Base-by-base conservation (phyloP, 2,797 vertebrate species). In the Enteromius radiatus region DNA sequence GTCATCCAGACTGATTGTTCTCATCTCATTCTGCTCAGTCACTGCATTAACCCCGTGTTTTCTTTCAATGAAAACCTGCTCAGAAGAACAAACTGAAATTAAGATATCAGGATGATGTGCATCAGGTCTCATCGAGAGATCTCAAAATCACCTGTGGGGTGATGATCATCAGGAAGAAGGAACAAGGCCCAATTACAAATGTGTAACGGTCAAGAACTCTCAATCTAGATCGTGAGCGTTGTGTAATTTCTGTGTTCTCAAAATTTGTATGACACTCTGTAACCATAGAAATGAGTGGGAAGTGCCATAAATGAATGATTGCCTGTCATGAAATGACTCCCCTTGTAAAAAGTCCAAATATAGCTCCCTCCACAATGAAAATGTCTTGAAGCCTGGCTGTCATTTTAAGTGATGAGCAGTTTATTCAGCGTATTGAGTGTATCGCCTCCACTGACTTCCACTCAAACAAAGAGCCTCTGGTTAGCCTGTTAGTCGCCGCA, bases 1-100 rank as follows among this genome's bases (percentile, higher is more conserved):
- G 71, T 82, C 71, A 76, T 41, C 33, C 47, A 54, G 64, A 70
- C 64, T 83, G 75, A 83, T 77, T 33, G 64, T 52, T 47, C 74
- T 69, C 61, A 67, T 67, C 36, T 43, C 64, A 83, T 68, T 83
- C 81, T 69, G 36, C 36, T 76, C 81, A 45, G 64, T 70, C 49
- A 47, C 36, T 38, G 64, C 65, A 75, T 67, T 75, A 82, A 65
- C 67, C 17, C 80, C 47, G 31, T 59, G 36, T 82, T 69, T 68
- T 52, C 36, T 82, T 69, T 36, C 63, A 68, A 69, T 69, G 73
- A 82, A 82, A 75, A 59, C 28, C 74, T 76, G 56, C 64, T 59
- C 26, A 61, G 52, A 59, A 33, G 49, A 68, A 33, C 47, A 68
- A 69, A 52, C 10, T 0, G 5, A 45, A 65, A 78, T 78, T 45